Base-by-base conservation (phyloP, 2,113 vertebrate species). In the Ptyas mucosa region DNA sequence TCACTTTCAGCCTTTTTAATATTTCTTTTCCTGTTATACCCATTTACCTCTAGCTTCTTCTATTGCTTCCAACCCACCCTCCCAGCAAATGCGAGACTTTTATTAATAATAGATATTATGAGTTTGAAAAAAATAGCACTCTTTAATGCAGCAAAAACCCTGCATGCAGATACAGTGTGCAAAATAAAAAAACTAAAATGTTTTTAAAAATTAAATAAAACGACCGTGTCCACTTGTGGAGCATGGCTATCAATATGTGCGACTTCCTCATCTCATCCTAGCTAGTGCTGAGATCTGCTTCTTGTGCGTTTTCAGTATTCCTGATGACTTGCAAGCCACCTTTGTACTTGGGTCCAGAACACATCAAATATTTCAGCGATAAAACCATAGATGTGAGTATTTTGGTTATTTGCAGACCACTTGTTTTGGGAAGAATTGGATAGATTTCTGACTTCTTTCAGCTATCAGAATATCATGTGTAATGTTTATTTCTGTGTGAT, bases 271-370 rank as follows among this genome's bases (percentile, higher is more conserved):
- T 24, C 2, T 26, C 1, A 26, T 49, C 52, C 46, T 3, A n/a
- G 43, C 23, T 54, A 5, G 8, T 53, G 58, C 14, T 89, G 39
- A 24, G 55, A 14, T 21, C 24, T 87, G 34, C 8, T 49, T 54
- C 20, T 89, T 89, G 12, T 95, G 90, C 91, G 8, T 0, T 95
- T 95, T 91, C 94, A 99, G 99, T 98, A 88, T 99, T 99, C 89
- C 96, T 99, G 94, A 99, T 99, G 98, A 99, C 98, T 6, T 99
- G 99, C 95, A 99, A 99, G 93, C 98, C 99, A 0, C 99, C 99
- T 0, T 95, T 99, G 24, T 99, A 99, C 95, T 98, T 99, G 98
- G 99, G 99, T 91, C 99, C 99, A 0, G 99, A 99, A 91, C 98
- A 99, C 96, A 99, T 99, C 97, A 99, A 98, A 92, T 99, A 99